Base-by-base conservation (phyloP, 53 echinoderm and acorn worm species). In the Apostichopus leukothele region DNA sequence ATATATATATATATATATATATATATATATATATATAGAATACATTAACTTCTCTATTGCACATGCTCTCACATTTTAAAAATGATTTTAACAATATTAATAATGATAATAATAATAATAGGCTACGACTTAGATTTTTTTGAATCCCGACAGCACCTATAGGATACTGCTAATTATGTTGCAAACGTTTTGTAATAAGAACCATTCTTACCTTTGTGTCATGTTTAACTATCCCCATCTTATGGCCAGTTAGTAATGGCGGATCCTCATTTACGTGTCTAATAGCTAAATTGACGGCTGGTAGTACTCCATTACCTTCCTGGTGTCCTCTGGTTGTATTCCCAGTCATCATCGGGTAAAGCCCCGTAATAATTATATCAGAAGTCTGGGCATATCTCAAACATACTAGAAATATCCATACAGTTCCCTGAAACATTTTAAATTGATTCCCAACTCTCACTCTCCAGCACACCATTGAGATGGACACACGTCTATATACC, bases 281-380 rank as follows among this genome's bases (percentile, higher is more conserved):
- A 59, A 96, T 71, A 7, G 96, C 96, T 2, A 96, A 90, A 61
- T 93, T 5, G 22, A 96, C 94, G 16, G 96, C 96, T 0, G 96
- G 95, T 27, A 94, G 51, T 0, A 94, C 95, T 5, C 95, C 96
- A 6, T 89, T 26, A 4, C 95, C 96, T 20, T 95, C 78, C 0
- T 74, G 75, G 1, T 88, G 88, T 63, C 89, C 90, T 7, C 25
- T 79, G 0, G 88, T 90, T 10, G 59, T 53, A 10, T 51, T 75
- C 20, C 71, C 71, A 6, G 5, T 71, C 53, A 95, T 55, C 52
- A 94, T 54, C 3, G 96, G 96, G 53, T 93, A 96, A 26, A 96
- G 73, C 1, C 94, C 96, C 4, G 93, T 90, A 13, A 96, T 89
- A 74, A 94, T 89, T 10, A 96, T 92, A 53, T 9, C 23, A 20